These are phyloP conservation scores for Chrysochloris asiatica DNA, from an alignment of 2,113 vertebrate species.

Conservation along the genomic window DNA sequence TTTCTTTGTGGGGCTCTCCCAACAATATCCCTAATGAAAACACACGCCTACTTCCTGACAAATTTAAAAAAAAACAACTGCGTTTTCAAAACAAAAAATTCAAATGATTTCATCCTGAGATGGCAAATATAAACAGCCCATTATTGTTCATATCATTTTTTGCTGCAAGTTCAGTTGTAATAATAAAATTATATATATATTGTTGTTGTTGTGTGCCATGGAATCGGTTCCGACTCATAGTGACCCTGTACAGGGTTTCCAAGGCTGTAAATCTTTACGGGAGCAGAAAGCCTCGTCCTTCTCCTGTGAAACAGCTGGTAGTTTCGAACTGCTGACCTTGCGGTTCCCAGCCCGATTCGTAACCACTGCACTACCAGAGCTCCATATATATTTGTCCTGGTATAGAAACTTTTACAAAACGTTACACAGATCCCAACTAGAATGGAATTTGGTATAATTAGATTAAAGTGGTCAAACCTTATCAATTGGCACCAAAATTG, in stretches of 20 bases:
- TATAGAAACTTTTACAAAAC: constrained; percentile 12
- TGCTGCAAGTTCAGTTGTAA: background rate
- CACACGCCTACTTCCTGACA: constrained; percentile 62
- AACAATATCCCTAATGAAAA: constrained; percentile 71
- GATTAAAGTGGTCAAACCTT: background rate
- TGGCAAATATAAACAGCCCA: constrained; percentile 71
- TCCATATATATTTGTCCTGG: too few species aligned
- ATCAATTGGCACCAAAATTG: background rate
- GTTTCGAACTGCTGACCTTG: too few species aligned
- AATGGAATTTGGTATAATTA: background rate
- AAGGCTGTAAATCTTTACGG: too few species aligned
- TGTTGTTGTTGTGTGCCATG: too few species aligned
- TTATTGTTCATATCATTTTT: constrained; percentile 62
- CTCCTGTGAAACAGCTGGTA: too few species aligned
- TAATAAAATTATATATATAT: constrained; percentile 20
- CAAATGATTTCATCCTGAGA: constrained; percentile 68
- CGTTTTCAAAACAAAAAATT: constrained; percentile 68
- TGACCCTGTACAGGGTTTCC: too few species aligned
- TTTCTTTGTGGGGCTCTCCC: constrained; percentile 64
- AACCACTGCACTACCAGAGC: too few species aligned
- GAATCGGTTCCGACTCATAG: too few species aligned
- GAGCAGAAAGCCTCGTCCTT: too few species aligned
- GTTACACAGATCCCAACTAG: background rate
- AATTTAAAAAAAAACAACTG: constrained; percentile 10
- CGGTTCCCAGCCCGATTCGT: too few species aligned